Conservation (phyloP, 1,140 invertebrate species). For the Drosophila nikananu region DNA sequence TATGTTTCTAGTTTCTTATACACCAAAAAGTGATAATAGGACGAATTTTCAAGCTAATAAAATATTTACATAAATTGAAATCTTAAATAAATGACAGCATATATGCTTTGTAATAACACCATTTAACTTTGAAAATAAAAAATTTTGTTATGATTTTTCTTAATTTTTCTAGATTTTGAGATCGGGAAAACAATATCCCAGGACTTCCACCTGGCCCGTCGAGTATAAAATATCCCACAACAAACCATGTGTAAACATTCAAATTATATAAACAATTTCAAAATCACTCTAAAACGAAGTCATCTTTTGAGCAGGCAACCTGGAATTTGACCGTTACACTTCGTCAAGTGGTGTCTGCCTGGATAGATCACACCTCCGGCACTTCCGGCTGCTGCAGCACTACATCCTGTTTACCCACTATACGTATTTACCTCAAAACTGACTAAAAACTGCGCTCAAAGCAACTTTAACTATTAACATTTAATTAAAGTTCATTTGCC, state of each 20-base stretch:
- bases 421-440: slow-evolving; percentile 22
- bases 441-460: slow-evolving; percentile 21
- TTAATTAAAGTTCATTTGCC: slow-evolving; percentile 64
- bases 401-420: slow-evolving; percentile 45
- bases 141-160: too few relatives aligned
- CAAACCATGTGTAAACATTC: background rate
- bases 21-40: too few relatives aligned
- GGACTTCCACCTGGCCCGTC: background rate
- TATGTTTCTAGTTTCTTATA: too few relatives aligned
- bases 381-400: slow-evolving; percentile 36
- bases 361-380: slow-evolving; percentile 35
- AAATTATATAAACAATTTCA: slow-evolving; percentile 20
- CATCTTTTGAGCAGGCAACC: background rate
- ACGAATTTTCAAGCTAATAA: too few relatives aligned
- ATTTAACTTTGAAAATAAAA: too few relatives aligned
- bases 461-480: slow-evolving; percentile 58
- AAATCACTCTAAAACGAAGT: background rate
- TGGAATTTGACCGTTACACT: slow-evolving; percentile 6
- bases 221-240: background rate
- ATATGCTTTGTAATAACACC: too few relatives aligned
- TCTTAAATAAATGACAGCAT: too few relatives aligned
- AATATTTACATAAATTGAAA: too few relatives aligned
- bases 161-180: too few relatives aligned
- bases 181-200: background rate
- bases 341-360: slow-evolving; percentile 32